A percentile compares a stretch with the other conserved stretches of the same genome.
Evolutionary conservation across 1,140 invertebrate genomes (phyloP).

Genomic region (Arctopsyche grandis): DNA sequence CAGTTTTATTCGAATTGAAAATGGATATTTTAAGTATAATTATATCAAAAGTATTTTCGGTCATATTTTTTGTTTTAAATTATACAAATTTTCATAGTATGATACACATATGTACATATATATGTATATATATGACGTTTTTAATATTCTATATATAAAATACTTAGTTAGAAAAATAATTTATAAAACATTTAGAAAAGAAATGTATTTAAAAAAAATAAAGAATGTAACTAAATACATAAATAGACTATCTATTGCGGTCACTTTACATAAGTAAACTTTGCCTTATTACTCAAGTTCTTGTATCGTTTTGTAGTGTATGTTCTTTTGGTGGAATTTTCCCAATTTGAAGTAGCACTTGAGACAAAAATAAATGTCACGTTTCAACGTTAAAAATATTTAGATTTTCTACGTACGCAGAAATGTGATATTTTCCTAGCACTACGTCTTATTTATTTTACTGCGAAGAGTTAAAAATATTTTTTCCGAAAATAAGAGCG

Average conservation of each 20-base stretch:
- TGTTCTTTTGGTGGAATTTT: neutral
- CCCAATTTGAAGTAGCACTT: neutral
- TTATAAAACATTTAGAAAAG: too few species aligned
- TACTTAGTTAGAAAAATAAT: too few species aligned
- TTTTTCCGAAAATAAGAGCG: too few species aligned
- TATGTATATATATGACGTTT: neutral
- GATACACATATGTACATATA: neutral
- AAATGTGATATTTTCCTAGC: constrained; percentile 28
- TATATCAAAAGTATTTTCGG: too few species aligned
- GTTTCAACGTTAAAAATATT: neutral
- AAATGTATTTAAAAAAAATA: neutral
- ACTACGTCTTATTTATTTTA: neutral
- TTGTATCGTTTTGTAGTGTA: neutral
- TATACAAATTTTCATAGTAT: too few species aligned
- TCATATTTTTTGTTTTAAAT: too few species aligned
- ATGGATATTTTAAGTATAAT: too few species aligned
- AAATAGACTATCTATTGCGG: too few species aligned
- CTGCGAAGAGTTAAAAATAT: neutral
- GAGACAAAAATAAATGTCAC: too few species aligned
- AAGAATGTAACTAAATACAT: neutral
- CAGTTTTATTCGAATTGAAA: too few species aligned
- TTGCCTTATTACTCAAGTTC: constrained; percentile 3
- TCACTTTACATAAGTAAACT: constrained; percentile 5
- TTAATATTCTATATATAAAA: too few species aligned
- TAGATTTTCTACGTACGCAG: constrained; percentile 18